A percentile compares a stretch with the other conserved stretches of the same genome.
Conservation (phyloP, 2,797 vertebrate species). For the Sebastes itinus region DNA sequence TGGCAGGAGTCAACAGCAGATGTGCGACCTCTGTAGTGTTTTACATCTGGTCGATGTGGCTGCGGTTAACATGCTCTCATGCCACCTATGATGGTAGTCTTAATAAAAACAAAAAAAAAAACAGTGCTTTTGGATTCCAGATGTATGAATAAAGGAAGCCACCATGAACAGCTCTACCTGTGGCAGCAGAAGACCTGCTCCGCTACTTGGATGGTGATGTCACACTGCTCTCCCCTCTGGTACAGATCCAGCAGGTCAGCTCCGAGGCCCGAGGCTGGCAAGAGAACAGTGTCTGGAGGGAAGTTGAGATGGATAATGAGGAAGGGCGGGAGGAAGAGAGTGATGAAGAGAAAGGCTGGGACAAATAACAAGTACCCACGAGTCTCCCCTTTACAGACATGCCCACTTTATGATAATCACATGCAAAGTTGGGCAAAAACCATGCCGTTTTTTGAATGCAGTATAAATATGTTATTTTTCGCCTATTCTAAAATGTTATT, state of each 20-base stretch:
- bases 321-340: background rate
- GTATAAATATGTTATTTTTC: too few species aligned
- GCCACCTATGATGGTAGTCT: background rate
- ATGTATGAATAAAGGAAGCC: background rate
- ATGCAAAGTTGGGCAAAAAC: too few species aligned
- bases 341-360: background rate
- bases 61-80: background rate
- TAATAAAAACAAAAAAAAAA: background rate
- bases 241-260: conserved; percentile 90
- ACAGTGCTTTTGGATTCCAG: background rate
- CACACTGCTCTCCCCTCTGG: conserved; percentile 83
- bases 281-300: conserved; percentile 63
- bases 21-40: conserved; percentile 3
- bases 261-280: conserved; percentile 88
- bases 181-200: conserved; percentile 90
- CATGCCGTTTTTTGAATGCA: too few species aligned
- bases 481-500: too few species aligned
- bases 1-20: conserved; percentile 7
- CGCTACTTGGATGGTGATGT: conserved; percentile 89
- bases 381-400: too few species aligned
- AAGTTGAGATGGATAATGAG: background rate
- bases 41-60: background rate
- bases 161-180: conserved; percentile 82
- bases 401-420: too few species aligned
- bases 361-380: background rate